A percentile compares a stretch with the other conserved stretches of the same genome.
These are phyloP conservation scores for Glyphotaelius pellucidus DNA, from an alignment of 2,888 invertebrate species.

Conservation along the genomic window DNA sequence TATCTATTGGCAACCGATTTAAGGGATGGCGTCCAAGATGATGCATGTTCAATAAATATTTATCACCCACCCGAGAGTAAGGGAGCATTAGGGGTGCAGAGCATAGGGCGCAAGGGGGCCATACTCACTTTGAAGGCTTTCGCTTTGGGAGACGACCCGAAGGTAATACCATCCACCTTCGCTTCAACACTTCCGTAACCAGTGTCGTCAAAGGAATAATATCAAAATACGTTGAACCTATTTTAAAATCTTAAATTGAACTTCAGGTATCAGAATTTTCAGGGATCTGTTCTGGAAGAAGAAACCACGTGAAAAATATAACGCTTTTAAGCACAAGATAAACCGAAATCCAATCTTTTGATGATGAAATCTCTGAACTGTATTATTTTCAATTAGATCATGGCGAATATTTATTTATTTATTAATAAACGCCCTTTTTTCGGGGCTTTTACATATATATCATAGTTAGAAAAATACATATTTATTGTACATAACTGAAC, in stretches of 20 bases:
- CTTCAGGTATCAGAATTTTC: not conserved
- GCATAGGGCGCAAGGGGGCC: not conserved
- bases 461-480: too few species aligned
- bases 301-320: not conserved
- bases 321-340: not conserved
- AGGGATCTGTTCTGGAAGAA: not conserved
- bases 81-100: not conserved
- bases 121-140: not conserved
- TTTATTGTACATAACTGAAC: too few species aligned
- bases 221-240: not conserved
- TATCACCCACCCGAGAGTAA: conserved; percentile 31
- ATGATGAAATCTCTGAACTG: not conserved
- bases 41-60: conserved; percentile 65
- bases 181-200: not conserved
- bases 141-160: not conserved
- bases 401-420: not conserved
- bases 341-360: not conserved
- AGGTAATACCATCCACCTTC: not conserved
- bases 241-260: not conserved
- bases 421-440: too few species aligned
- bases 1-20: not conserved
- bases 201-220: not conserved
- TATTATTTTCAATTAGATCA: not conserved
- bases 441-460: too few species aligned
- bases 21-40: conserved; percentile 58